Percentiles rank a stretch among this genome's conserved stretches.
Conservation (phyloP, 2,113 vertebrate species). For the Eleginops maclovinus region DNA sequence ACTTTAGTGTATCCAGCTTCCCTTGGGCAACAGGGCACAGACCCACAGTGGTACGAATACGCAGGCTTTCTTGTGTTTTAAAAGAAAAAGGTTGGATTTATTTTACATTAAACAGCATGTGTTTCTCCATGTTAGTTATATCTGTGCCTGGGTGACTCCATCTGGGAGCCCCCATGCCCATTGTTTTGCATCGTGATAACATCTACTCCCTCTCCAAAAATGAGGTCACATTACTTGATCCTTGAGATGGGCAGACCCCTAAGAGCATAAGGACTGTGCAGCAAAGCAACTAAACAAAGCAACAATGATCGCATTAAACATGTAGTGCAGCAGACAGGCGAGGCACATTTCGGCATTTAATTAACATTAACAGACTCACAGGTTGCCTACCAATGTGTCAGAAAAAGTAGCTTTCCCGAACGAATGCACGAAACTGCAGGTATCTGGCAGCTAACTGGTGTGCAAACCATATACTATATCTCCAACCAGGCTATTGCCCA, state of each 20-base stretch:
- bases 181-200: slow-evolving; percentile 20
- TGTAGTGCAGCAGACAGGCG: slow-evolving; percentile 36
- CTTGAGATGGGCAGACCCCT: slow-evolving; percentile 13
- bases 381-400: slow-evolving; percentile 67
- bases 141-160: slow-evolving; percentile 13
- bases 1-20: slow-evolving; percentile 40
- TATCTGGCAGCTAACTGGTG: slow-evolving; percentile 50
- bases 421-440: slow-evolving; percentile 42
- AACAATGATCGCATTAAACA: slow-evolving; percentile 63
- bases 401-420: slow-evolving; percentile 40
- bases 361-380: slow-evolving; percentile 73
- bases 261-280: slow-evolving; percentile 45
- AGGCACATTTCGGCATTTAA: slow-evolving; percentile 62
- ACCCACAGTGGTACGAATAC: slow-evolving; percentile 15
- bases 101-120: slow-evolving; percentile 1
- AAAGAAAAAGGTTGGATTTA: slow-evolving; percentile 13
- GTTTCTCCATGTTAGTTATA: slow-evolving; percentile 4
- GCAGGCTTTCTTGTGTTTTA: slow-evolving; percentile 16
- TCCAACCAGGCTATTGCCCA: slow-evolving; percentile 41
- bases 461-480: slow-evolving; percentile 37
- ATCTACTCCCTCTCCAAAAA: slow-evolving; percentile 37
- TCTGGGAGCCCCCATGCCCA: not conserved
- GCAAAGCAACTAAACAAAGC: slow-evolving; percentile 45
- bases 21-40: slow-evolving; percentile 30
- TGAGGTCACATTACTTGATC: slow-evolving; percentile 51